Conservation (phyloP, 2,113 vertebrate genomes). For the Scytalopus superciliaris region DNA sequence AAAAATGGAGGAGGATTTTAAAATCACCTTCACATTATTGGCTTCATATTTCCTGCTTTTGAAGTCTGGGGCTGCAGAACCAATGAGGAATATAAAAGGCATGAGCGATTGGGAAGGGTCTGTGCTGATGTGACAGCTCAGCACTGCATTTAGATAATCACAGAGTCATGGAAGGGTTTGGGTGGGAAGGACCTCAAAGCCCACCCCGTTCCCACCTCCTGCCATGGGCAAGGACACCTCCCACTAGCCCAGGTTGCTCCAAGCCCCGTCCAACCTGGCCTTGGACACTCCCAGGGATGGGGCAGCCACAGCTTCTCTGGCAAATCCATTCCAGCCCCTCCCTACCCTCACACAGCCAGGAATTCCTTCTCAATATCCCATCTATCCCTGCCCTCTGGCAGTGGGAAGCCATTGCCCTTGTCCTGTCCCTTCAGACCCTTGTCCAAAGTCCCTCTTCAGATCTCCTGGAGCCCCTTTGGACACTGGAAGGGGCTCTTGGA, state of each 20-base stretch:
- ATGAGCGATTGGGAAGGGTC: neutral
- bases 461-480: neutral
- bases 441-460: neutral
- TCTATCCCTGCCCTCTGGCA: neutral
- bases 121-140: neutral
- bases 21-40: neutral
- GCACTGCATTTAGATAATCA: neutral
- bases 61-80: neutral
- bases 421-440: neutral
- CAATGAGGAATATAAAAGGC: neutral
- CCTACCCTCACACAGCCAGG: fast-evolving
- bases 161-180: neutral
- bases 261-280: neutral
- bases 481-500: neutral
- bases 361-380: neutral
- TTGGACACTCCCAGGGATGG: neutral
- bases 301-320: neutral
- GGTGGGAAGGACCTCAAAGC: neutral
- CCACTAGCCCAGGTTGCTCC: fast-evolving
- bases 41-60: neutral
- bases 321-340: neutral
- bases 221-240: neutral
- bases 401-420: neutral
- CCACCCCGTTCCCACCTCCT: neutral
- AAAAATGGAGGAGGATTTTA: neutral